Evolutionary conservation across 2,797 vertebrate genomes (phyloP), one percentile per base, ranked within the genome.

Genomic region (Parauchenoglanis ngamensis): DNA sequence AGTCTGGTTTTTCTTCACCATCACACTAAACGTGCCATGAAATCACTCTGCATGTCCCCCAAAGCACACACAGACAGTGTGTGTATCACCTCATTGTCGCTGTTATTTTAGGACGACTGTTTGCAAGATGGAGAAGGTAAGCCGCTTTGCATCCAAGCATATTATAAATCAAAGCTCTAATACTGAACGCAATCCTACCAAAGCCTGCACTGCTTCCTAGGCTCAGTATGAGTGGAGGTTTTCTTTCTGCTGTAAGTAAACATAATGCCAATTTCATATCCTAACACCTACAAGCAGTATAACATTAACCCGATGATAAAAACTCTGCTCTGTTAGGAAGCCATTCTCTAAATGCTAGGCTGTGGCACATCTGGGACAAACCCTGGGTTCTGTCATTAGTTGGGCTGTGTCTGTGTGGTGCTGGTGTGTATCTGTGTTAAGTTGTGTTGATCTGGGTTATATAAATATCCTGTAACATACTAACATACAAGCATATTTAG

Each of bases 41-140:
- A 49, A 52, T 85, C 59, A 54, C 83, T 73, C 82, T 83, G 65
- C 65, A 54, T 83, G 82, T 57, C 31, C 81, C 77, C 76, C 31
- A 70, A 68, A 85, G 85, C 59, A 52, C 83, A 79, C 87, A 85
- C 78, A 46, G 44, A 73, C 54, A 83, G 72, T 76, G 40, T 40
- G 84, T 86, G 82, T 87, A 78, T 86, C 40, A 88, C 80, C 76
- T 87, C 49, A 86, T 79, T 93, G 90, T 94, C 52, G 85, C 88
- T 93, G 91, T 93, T 92, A 87, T 94, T 93, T 88, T 94, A 95
- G 94, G 95, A 92, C 4, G 90, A 89, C 12, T 89, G 87, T 89
- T 90, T 87, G 46, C 91, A 91, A 86, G 92, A 88, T 46, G 91
- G 94, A 83, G 89, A 89, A 88, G 94, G 94, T 95, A 94, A 95